A percentile compares a stretch with the other conserved stretches of the same genome.
phyloP scores from a whole-genome alignment of 1,140 invertebrate species.

The Lepidurus packardi region DNA sequence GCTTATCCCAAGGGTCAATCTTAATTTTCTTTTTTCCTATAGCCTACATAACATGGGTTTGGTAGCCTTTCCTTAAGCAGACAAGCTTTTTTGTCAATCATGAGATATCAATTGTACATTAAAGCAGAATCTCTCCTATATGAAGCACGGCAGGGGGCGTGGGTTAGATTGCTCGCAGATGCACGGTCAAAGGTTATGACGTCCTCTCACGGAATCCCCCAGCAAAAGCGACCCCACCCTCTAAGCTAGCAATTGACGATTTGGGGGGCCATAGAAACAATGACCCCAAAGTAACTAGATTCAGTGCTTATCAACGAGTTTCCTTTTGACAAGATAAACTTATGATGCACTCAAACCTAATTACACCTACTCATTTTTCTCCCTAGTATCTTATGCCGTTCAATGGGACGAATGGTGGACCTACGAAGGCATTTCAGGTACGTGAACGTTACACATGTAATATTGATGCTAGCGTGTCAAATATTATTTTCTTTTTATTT shows the following conservation, averaged over 20 bases:
- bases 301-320: neutral
- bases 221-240: neutral
- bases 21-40: too few relatives aligned
- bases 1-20: too few relatives aligned
- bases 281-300: neutral
- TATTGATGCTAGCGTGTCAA: slow-evolving; percentile 31
- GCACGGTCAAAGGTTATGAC: slow-evolving; percentile 14
- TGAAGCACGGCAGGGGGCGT: neutral
- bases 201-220: neutral
- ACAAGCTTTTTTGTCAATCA: neutral
- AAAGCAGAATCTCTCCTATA: neutral
- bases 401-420: slow-evolving; percentile 65
- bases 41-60: too few relatives aligned
- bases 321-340: neutral
- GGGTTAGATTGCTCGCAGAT: neutral
- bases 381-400: slow-evolving; percentile 41
- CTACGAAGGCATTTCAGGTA: slow-evolving; percentile 61
- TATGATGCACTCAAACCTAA: slow-evolving; percentile 11
- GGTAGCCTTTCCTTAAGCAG: neutral
- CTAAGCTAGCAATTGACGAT: neutral
- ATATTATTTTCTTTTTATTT: slow-evolving; percentile 30
- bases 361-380: slow-evolving; percentile 31
- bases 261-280: neutral
- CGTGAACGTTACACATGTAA: slow-evolving; percentile 38
- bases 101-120: slow-evolving; percentile 7